Evolutionary conservation across 64 coral and sea anemone species (phyloP).

Genomic region (Hydrozoanthus tunicans): DNA sequence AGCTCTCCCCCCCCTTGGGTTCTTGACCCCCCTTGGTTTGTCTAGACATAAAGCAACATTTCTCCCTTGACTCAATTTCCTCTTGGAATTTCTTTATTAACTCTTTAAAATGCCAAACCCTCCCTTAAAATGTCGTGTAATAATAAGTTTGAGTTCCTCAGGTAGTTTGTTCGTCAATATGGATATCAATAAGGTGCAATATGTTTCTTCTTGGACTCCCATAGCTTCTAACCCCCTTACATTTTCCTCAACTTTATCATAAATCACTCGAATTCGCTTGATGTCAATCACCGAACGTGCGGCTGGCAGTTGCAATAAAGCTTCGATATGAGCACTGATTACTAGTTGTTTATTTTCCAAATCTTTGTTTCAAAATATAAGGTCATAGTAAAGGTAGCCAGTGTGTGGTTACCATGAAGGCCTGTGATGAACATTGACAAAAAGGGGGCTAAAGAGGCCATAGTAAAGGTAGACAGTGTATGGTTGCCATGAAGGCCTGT

Average conservation of each 20-base stretch:
- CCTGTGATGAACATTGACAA: too few species aligned
- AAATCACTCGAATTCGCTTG: conserved; percentile 43
- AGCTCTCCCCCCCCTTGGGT: background rate
- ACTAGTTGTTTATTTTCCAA: conserved; percentile 32
- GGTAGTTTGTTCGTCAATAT: conserved; percentile 49
- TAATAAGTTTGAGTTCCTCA: conserved; percentile 39
- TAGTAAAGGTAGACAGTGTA: too few species aligned
- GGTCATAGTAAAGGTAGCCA: too few species aligned
- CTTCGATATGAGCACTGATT: conserved; percentile 33
- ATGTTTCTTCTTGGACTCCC: conserved; percentile 25
- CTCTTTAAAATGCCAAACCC: conserved; percentile 11
- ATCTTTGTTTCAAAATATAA: background rate
- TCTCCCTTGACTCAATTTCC: conserved; percentile 37
- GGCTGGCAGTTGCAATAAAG: conserved; percentile 20
- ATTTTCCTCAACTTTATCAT: conserved; percentile 36
- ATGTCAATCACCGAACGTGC: conserved; percentile 28
- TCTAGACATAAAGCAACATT: conserved; percentile 18
- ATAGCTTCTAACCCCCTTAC: conserved; percentile 33
- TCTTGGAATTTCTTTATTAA: conserved; percentile 25
- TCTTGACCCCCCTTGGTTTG: conserved; percentile 20
- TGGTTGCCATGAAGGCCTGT: too few species aligned
- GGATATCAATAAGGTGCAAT: conserved; percentile 43
- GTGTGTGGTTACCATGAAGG: too few species aligned
- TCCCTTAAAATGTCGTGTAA: conserved; percentile 45
- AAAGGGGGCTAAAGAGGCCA: too few species aligned